Evolutionary conservation across 1,140 invertebrate species (phyloP).

Genomic region (Apis dorsata): DNA sequence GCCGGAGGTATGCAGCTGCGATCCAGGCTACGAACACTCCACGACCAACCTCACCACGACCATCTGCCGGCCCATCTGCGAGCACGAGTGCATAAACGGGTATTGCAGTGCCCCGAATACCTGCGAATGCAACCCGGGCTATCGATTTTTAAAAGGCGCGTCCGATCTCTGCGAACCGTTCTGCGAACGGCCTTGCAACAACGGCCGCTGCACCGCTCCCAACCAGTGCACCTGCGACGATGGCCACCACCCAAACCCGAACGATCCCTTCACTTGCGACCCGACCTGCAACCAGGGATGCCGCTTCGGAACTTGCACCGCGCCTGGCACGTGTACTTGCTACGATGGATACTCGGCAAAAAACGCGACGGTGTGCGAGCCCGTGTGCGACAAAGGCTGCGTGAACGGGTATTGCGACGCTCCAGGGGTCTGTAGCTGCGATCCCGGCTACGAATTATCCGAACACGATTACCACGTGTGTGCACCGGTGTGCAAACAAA

Average conservation of each 20-base stretch:
- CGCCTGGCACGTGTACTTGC: slow-evolving; percentile 58
- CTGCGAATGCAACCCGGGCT: not conserved
- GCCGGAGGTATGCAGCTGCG: not conserved
- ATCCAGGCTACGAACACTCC: not conserved
- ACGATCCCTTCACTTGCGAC: slow-evolving; percentile 6
- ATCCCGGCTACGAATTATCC: slow-evolving; percentile 32
- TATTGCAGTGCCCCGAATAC: not conserved
- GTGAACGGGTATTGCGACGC: slow-evolving; percentile 38
- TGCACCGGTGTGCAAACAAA: slow-evolving; percentile 26
- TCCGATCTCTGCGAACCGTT: slow-evolving; percentile 72
- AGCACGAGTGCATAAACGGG: not conserved
- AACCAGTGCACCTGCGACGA: slow-evolving; percentile 79
- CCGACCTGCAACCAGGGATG: slow-evolving; percentile 54
- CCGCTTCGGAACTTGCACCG: slow-evolving; percentile 38
- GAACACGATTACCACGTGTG: not conserved
- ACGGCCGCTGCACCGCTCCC: slow-evolving; percentile 82
- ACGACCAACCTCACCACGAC: accelerated
- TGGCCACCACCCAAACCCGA: slow-evolving; percentile 39
- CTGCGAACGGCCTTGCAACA: slow-evolving; percentile 78
- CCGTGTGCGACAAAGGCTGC: slow-evolving; percentile 56
- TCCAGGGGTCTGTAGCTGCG: slow-evolving; percentile 58
- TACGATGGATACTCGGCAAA: slow-evolving; percentile 34
- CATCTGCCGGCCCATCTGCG: not conserved
- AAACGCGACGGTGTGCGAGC: slow-evolving; percentile 20
- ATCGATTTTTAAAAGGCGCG: not conserved